Evolutionary conservation across 2,888 invertebrate genomes (phyloP).

Genomic region (Tanypteryx hageni): DNA sequence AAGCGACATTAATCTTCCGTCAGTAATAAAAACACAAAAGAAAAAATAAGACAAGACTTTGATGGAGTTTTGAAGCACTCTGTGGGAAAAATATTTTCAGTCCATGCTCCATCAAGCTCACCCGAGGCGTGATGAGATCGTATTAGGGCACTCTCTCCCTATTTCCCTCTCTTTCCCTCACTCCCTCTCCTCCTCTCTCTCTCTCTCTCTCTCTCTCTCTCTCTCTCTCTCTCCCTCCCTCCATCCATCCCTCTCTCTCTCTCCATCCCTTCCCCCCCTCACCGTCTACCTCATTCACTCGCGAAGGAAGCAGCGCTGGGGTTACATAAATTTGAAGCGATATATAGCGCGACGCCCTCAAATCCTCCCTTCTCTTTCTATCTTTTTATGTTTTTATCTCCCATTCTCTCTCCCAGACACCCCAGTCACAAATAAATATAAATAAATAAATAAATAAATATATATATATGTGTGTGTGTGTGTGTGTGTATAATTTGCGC

Average conservation of each 20-base stretch:
- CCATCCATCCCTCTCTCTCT: no score
- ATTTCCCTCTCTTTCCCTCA: background rate
- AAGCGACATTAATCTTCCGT: conserved; percentile 37
- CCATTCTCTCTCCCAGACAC: no score
- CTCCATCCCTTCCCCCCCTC: no score
- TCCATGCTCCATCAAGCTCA: conserved; percentile 24
- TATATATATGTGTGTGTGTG: no score
- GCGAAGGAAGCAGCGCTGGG: background rate
- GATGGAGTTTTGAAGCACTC: conserved; percentile 29
- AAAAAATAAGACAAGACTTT: conserved; percentile 17
- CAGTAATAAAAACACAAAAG: conserved; percentile 10
- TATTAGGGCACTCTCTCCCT: background rate
- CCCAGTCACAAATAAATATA: no score
- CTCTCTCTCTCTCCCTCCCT: no score
- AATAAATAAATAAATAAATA: no score
- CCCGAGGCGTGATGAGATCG: conserved; percentile 33
- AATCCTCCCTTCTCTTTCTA: no score
- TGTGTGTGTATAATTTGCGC: no score
- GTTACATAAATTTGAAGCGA: background rate
- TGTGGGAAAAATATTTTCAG: conserved; percentile 22
- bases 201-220: background rate
- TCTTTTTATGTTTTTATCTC: no score
- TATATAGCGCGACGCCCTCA: background rate
- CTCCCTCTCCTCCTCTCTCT: background rate
- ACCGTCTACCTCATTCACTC: no score